These are phyloP conservation scores for Rhyacophila evoluta DNA, from an alignment of 2,888 invertebrate genomes.

Conservation along the genomic window DNA sequence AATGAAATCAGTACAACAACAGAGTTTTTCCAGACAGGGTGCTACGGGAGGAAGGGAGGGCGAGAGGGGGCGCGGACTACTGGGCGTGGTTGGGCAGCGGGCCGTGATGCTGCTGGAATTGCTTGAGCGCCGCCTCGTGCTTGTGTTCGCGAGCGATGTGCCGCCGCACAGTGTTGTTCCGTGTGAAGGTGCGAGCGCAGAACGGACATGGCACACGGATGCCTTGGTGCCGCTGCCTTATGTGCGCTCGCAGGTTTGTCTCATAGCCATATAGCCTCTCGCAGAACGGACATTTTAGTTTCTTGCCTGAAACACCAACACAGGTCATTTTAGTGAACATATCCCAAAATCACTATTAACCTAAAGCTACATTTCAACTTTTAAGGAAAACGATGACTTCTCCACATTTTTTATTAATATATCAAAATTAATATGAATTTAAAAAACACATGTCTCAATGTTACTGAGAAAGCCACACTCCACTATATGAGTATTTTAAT, in stretches of 20 bases:
- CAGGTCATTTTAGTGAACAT: too few species aligned
- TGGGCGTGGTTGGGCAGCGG: conserved; percentile 75
- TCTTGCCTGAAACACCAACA: conserved; percentile 77
- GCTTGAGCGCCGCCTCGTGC: conserved; percentile 77
- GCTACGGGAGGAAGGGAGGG: conserved; percentile 32
- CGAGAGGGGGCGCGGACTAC: conserved; percentile 60
- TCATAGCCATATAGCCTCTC: conserved; percentile 93
- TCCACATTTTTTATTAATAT: too few species aligned
- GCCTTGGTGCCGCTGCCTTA: conserved; percentile 91
- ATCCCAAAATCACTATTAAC: too few species aligned
- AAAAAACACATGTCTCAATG: too few species aligned
- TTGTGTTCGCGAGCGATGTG: conserved; percentile 93
- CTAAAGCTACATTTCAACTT: too few species aligned
- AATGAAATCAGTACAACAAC: conserved; percentile 22
- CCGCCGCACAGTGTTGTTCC: conserved; percentile 91
- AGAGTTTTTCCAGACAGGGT: conserved; percentile 18
- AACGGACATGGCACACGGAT: conserved; percentile 93
- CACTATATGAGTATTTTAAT: too few species aligned
- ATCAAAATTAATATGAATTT: too few species aligned
- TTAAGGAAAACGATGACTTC: too few species aligned
- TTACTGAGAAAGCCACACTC: too few species aligned
- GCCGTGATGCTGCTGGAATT: conserved; percentile 71
- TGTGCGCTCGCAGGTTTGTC: conserved; percentile 92
- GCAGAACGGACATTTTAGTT: conserved; percentile 92
- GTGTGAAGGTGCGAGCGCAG: conserved; percentile 90